phyloP scores from a whole-genome alignment of 2,888 invertebrate species.

The Herminia tarsipennalis region DNA sequence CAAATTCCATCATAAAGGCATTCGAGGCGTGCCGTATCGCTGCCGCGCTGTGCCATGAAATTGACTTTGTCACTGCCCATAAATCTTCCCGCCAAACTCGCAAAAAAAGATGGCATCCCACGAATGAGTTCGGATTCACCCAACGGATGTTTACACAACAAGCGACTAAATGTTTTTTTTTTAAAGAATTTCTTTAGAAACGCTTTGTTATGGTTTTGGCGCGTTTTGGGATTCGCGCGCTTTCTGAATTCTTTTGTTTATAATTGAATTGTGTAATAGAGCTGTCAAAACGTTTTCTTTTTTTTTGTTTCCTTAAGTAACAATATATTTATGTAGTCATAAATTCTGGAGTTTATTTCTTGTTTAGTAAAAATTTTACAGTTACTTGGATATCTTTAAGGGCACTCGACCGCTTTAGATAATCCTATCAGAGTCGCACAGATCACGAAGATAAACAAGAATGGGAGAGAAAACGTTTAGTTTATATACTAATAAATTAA shows the following conservation, averaged over 20 bases:
- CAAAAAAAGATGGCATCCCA: slow-evolving; percentile 65
- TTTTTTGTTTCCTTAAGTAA: slow-evolving; percentile 2
- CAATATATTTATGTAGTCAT: slow-evolving; percentile 7
- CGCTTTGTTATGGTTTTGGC: slow-evolving; percentile 46
- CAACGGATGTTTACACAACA: slow-evolving; percentile 81
- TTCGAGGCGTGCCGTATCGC: slow-evolving; percentile 68
- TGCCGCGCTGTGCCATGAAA: slow-evolving; percentile 71
- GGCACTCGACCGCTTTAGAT: slow-evolving; percentile 25
- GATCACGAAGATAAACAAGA: slow-evolving; percentile 30
- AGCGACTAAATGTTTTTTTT: slow-evolving; percentile 54
- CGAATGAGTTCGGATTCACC: slow-evolving; percentile 62
- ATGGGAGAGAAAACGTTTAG: slow-evolving; percentile 12
- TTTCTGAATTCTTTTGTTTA: slow-evolving; percentile 38
- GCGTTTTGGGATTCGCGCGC: slow-evolving; percentile 51
- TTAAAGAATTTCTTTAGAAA: slow-evolving; percentile 61
- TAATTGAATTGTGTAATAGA: slow-evolving; percentile 39
- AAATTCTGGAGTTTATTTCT: slow-evolving; percentile 5
- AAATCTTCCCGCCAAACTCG: slow-evolving; percentile 74
- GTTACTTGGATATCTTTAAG: slow-evolving; percentile 14
- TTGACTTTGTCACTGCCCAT: slow-evolving; percentile 83
- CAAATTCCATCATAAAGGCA: slow-evolving; percentile 72
- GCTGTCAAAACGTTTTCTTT: slow-evolving; percentile 47
- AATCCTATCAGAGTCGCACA: slow-evolving; percentile 22
- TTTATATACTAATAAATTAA: slow-evolving; percentile 17
- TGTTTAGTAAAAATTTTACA: slow-evolving; percentile 8